Evolutionary conservation across 2,113 vertebrate genomes (phyloP), one percentile per base, ranked within the genome.

Genomic region (Amphiprion percula): DNA sequence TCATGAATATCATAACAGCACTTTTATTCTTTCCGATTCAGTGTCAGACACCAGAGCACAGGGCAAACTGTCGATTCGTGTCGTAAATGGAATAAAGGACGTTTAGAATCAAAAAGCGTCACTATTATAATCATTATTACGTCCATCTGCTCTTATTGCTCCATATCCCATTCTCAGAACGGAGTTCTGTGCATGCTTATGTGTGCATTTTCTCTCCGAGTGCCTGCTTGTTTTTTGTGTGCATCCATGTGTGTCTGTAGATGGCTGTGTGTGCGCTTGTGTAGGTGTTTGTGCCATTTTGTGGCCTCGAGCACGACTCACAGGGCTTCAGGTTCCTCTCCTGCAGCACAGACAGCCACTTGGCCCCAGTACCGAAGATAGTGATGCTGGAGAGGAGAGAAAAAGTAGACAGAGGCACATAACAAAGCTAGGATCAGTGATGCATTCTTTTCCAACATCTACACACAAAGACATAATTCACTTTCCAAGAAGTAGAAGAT

Each of bases 291-390:
- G 26, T 46, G 26, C 26, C 26, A 3, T 26, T 62, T 28, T 46
- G 37, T 41, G 62, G 30, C 9, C 47, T 28, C 10, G n/a, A 66
- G 30, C 28, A 66, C 63, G 37, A 83, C 95, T 96, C 92, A 99
- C 98, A 93, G 26, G 98, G 98, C 83, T 96, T 97, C 64, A 99
- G 86, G 70, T 96, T 94, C 64, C 92, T 96, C 93, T 98, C 96
- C 84, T 99, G 96, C 16, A 99, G 92, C 72, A 99, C 96, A 2
- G 97, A 79, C 86, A 99, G 91, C 98, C 98, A 99, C 92, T 99
- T 99, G 17, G 98, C 97, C 9, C 98, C 96, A 0, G 97, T 99
- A 28, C 97, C 97, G 49, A 99, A 96, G 83, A 99, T 94, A 37
- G 97, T 99, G 93, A 99, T 98, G 77, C 98, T 99, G 85, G 37